Evolutionary conservation across 2,113 vertebrate genomes (phyloP).

Genomic region (Poeciliopsis occidentalis): DNA sequence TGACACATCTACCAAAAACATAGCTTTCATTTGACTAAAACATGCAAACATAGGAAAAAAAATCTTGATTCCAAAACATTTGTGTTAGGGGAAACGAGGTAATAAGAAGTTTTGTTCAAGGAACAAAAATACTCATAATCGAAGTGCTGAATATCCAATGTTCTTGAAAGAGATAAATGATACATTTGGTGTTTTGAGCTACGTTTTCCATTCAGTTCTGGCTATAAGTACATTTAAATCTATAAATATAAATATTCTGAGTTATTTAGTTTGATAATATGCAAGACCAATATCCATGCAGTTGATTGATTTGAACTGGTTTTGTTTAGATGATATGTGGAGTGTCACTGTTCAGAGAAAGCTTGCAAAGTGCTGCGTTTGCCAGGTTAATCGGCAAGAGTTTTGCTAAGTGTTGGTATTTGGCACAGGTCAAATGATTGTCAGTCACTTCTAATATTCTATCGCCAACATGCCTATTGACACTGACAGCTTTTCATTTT

Average conservation of each 20-base stretch:
- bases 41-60: too few species aligned
- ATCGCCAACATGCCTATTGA: neutral
- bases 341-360: slow-evolving; percentile 5
- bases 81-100: too few species aligned
- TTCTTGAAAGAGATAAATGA: neutral
- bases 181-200: neutral
- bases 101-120: too few species aligned
- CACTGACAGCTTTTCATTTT: slow-evolving; percentile 24
- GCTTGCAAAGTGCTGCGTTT: slow-evolving; percentile 25
- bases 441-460: slow-evolving; percentile 33
- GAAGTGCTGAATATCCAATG: neutral
- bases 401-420: slow-evolving; percentile 7
- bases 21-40: too few species aligned
- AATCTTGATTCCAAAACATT: too few species aligned
- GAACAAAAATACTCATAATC: too few species aligned
- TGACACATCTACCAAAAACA: too few species aligned
- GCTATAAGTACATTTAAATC: neutral
- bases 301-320: slow-evolving; percentile 35
- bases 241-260: slow-evolving; percentile 7
- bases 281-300: slow-evolving; percentile 22
- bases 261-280: slow-evolving; percentile 13
- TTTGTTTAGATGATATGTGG: slow-evolving; percentile 16
- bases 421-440: slow-evolving; percentile 39
- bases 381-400: slow-evolving; percentile 50
- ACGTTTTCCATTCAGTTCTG: neutral